Evolutionary conservation across 1,140 invertebrate species (phyloP), one percentile per base, ranked within the genome.

Genomic region (Pseudobourletiella spinata): DNA sequence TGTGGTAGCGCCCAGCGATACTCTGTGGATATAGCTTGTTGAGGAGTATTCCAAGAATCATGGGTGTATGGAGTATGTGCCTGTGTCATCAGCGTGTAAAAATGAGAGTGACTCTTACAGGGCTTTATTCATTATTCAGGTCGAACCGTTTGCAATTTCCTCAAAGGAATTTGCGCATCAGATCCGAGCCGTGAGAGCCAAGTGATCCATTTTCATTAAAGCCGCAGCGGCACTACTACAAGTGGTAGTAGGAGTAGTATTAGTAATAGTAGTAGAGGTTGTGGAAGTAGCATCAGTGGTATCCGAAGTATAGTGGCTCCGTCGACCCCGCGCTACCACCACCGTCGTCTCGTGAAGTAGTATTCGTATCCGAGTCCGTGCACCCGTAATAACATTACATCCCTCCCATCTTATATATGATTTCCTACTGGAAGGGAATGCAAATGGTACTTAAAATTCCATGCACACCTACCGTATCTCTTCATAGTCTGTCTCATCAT

Each of bases 381-480:
- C 48, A 22, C 3, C 14, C 11, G 48, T 51, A 51, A 51, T 51
- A 51, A 25, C 22, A 51, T 51, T 48, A 48, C 20, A 48, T 22
- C 11, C 11, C 44, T 48, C n/a, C n/a, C n/a, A n/a, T n/a, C n/a
- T n/a, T n/a, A 39, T 39, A 48, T 22, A 48, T 48, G 44, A 48
- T 48, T 48, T 48, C 20, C 44, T 18, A 18, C 20, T 24, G 24
- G 24, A 22, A 51, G 2, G 28, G 22, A 22, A 51, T 51, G 48
- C 24, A 55, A 55, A 55, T 30, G 28, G 52, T 55, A 55, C 52
- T 55, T 55, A 55, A 35, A 30, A 55, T 55, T 55, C 52, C 52
- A 32, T 24, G 25, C 52, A 55, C 52, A 55, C 52, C 52, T 55
- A 29, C 8, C 3, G 15, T 35, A 55, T 54, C 52, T 55, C 29